Conservation (phyloP, 2,113 vertebrate species). For the Clarias magur region DNA sequence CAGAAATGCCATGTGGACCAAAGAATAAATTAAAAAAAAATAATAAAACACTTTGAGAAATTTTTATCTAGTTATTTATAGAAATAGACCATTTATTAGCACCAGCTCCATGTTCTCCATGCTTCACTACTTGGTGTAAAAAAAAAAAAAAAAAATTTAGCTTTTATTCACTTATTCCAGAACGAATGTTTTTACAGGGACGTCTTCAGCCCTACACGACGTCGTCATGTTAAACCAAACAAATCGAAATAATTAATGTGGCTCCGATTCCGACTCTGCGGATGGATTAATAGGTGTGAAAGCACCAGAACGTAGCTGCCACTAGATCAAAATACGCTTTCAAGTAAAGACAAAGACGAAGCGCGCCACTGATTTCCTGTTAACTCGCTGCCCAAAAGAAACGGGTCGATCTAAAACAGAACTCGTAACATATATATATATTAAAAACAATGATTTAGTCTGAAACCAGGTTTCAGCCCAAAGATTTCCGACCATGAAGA, state of each 20-base stretch:
- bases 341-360: not conserved
- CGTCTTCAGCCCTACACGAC: not conserved
- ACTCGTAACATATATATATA: not conserved
- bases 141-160: not conserved
- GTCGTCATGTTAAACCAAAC: not conserved
- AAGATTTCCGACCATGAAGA: not conserved
- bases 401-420: not conserved
- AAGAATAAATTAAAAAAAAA: not conserved
- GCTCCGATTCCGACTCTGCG: not conserved
- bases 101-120: not conserved
- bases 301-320: constrained; percentile 12
- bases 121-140: not conserved
- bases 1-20: not conserved
- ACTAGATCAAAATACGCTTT: not conserved
- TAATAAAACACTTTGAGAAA: not conserved
- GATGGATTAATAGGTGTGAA: not conserved
- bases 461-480: not conserved
- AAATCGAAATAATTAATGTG: not conserved
- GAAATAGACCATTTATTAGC: not conserved
- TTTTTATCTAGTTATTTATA: not conserved
- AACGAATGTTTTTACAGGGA: not conserved
- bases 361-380: not conserved
- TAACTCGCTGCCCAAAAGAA: not conserved
- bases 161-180: not conserved
- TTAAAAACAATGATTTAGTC: not conserved